Base-by-base conservation (phyloP, 2,113 vertebrate genomes). In the Turdus rufiventris region DNA sequence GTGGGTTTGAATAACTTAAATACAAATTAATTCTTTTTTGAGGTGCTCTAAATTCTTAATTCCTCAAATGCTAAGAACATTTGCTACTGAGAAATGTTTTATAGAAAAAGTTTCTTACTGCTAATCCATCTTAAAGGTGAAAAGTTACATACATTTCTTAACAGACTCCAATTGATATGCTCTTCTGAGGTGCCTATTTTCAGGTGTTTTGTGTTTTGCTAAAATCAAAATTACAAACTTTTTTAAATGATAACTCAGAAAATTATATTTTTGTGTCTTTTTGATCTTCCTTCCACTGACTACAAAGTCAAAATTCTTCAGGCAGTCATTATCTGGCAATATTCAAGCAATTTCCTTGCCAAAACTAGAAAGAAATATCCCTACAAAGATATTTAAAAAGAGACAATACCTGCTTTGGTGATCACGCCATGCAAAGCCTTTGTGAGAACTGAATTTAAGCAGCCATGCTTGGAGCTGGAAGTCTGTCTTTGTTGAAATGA, bases 321-420 rank as follows among this genome's bases (percentile, higher is more conserved):
- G 45, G 48, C 36, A 65, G 40, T 72, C 43, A 75, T 92, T 91
- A 91, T 91, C 65, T 78, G 70, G 53, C 40, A 89, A 61, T 81
- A 56, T 85, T 91, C 75, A 78, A 93, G 77, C 86, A 77, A 95
- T 75, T 87, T 81, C n/a, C 53, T 85, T 93, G 89, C 89, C 91
- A 94, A 92, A 97, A 84, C 61, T 29, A 85, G 42, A 84, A 71
- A 78, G 80, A 87, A 89, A 81, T 81, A 81, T 56, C 73, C 48
- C 16, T 75, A 63, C 48, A 87, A 93, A 94, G 76, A 56, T n/a
- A 45, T 28, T 88, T 92, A 63, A 91, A 93, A 96, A 84, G 91
- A 87, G 76, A 94, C 94, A 97, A 92, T 95, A 71, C 57, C 36
- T 93, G 77, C 93, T 95, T 78, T 87, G 73, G 89, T 63, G 89